Base-by-base conservation (phyloP, 2,888 invertebrate genomes). In the Noctua janthe region DNA sequence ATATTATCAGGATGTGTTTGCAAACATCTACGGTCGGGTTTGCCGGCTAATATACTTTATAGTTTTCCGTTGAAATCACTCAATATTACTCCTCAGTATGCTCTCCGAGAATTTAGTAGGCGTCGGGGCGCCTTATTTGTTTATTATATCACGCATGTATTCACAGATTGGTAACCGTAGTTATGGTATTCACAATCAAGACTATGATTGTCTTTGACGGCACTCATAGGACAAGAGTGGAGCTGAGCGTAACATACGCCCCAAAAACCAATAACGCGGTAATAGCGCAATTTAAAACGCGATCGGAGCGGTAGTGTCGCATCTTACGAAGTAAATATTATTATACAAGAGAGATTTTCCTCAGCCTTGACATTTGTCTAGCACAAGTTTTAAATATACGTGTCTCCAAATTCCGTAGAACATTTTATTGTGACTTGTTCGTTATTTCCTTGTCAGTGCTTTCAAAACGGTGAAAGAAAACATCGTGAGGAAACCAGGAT, bases 1-100 rank as follows among this genome's bases (percentile, higher is more conserved):
- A 54, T 29, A 69, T 78, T 82, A 83, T 78, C 59, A 54, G 51
- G 29, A 56, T 56, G 23, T 23, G 29, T 62, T 82, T 64, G 51
- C 7, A 47, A 78, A 83, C 51, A 62, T 78, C 29, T 71, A 59
- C 51, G 15, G 20, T 43, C 39, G 39, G 13, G 23, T 70, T 83
- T 70, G 43, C 47, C 47, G 8, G 54, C 2, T 10, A 20, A 59
- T 51, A 43, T 11, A 64, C 17, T 70, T 74, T 39, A 59, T 69
- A 43, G 13, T 39, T 54, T 80, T 78, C 59, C 59, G n/a, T n/a
- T n/a, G n/a, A 62, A 62, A 62, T 62, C 13, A 7, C 15, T 62
- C 62, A 29, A 59, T 15, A 13, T 62, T 62, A 15, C 62, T 15
- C 15, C 23, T 17, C 20, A 20, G 39, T 49, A 59, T 23, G 17